Evolutionary conservation across 2,888 invertebrate species (phyloP), one percentile per base, ranked within the genome.

Genomic region (Harpalus rubripes): DNA sequence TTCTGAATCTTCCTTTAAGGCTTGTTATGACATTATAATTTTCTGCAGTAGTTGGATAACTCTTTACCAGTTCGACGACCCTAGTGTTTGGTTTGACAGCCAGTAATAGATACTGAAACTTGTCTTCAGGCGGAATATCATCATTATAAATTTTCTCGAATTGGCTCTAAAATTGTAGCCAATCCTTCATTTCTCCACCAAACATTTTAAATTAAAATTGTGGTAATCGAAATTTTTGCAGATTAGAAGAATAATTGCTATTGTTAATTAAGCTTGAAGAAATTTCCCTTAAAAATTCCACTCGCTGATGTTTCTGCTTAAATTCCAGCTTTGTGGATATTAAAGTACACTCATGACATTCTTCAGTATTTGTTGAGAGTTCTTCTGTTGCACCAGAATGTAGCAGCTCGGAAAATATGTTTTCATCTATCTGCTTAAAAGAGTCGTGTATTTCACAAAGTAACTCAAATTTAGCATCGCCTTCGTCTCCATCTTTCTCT

Each of bases 81-180:
- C 22, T 61, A 22, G 61, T 61, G 0, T 22, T 22, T 22, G 61
- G 22, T 61, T 61, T 61, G 61, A 61, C 61, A 61, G 61, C 61
- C 61, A 61, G 22, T 61, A 44, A 44, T 1, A 44, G 10, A 44
- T 44, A 44, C 44, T 44, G 6, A 44, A 44, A 44, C 10, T n/a
- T 81, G 12, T 81, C 81, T 39, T 81, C 59, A n/a, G 18, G 52
- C 1, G 22, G 61, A 2, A 61, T 61, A 10, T 15, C 32, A 81
- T 88, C 88, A 10, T 83, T 83, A 84, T 87, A 81, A 26, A 88
- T 86, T 65, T 86, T 87, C 63, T 86, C 86, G 78, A 88, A 88
- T 79, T 88, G 88, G 7, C 59, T 41, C 87, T 87, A 88, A 84
- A 88, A 87, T 7, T 85, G 59, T 18, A 88, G 65, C 87, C 87